Evolutionary conservation across 1,140 invertebrate genomes (phyloP), one percentile per base, ranked within the genome.

Genomic region (Apocrypta bakeri): DNA sequence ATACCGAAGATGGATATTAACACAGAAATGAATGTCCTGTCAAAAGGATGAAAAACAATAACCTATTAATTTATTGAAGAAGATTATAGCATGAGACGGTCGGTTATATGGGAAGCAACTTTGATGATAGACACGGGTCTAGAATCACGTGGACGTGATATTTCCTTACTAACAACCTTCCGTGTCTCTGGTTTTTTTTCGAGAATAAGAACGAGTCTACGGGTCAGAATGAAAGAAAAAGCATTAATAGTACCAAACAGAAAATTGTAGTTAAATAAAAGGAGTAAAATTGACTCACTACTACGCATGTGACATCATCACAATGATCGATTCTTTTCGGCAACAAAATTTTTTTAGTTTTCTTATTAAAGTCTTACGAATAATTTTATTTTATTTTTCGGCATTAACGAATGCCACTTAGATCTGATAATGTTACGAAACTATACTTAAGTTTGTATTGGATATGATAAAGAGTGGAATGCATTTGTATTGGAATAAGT

Each of bases 201-300:
- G 7, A 81, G 21, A 14, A 31, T 31, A 4, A 8, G 21, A 31
- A 64, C 61, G 73, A 80, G 85, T 85, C 84, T 84, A 85, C 84
- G 83, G 72, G 83, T 86, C 86, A 82, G 82, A 85, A 81, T 3
- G 12, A 63, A 71, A 29, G 29, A 56, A 29, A 71, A 79, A 83
- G 79, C 82, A 48, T 84, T 85, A 84, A 86, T 85, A 83, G 86
- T 88, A 89, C 86, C 85, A 88, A 89, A 88, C 87, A 85, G 88
- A 73, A 79, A 81, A 84, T 85, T 14, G 6, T 72, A 56, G 27
- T 61, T 79, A 79, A 56, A n/a, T n/a, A n/a, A 56, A 71, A 79
- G 29, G 48, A 78, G 3, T 31, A 78, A 69, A 8, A 9, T 29
- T 78, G 17, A 68, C 37, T 79, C 63, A 78, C 9, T n/a, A 78